Base-by-base conservation (phyloP, 92 coral and sea anemone genomes). In the Epizoanthus illoricatus region DNA sequence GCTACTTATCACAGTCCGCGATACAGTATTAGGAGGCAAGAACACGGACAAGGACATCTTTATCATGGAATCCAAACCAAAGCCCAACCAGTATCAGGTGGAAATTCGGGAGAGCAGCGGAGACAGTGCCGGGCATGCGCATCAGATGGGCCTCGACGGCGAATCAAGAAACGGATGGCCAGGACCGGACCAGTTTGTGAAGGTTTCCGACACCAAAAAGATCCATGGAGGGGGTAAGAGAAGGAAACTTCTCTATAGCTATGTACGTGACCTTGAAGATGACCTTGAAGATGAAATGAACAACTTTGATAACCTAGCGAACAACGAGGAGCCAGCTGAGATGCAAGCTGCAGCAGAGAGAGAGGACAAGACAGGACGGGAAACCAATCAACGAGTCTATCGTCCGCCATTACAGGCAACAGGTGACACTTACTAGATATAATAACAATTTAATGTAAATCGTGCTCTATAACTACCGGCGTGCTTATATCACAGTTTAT, bases 21-120 rank as follows among this genome's bases (percentile, higher is more conserved):
- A 18, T 17, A 63, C 23, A 45, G 18, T 16, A 20, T 62, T 5
- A 24, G 5, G 8, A 62, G 20, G 20, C 7, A 63, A 23, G n/a
- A 57, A 36, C 5, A 58, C 66, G 58, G 72, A 63, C 61, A 63
- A 47, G 24, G 82, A 78, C 36, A 43, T 78, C 23, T 78, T 42
- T 64, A 78, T 78, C 12, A 59, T 5, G 33, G 71, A 78, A 23
- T 41, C 71, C 28, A 78, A 43, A 43, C 5, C 71, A 63, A 78
- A 62, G 24, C 82, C 82, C 21, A 63, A 42, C 3, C 70, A 78
- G 28, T 78, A 78, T 28, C 59, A 43, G 33, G 82, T 78, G 5
- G 71, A 78, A 64, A 78, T 78, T 78, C 82, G 72, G 21, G 17
- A 63, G 23, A 64, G 71, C 15, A 78, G 82, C 59, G 82, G 82